Base-by-base conservation (phyloP, 2,797 vertebrate species). In the Dallia pectoralis region DNA sequence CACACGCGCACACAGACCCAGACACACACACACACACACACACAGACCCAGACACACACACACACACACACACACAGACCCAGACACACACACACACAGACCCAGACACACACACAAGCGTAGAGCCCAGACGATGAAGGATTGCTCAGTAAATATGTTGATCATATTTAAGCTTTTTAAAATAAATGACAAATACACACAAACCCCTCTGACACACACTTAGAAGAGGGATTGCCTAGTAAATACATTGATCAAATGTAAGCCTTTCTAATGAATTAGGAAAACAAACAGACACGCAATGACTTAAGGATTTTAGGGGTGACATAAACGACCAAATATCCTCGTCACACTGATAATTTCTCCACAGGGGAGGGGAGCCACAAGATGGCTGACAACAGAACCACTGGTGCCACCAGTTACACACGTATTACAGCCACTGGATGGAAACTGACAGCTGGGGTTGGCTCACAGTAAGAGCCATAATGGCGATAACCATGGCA, bases 261-360 rank as follows among this genome's bases (percentile, higher is more conserved):
- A 87, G 36, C 74, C 44, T 61, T 78, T 69, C 49, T n/a, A n/a
- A n/a, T n/a, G n/a, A n/a, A n/a, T n/a, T n/a, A n/a, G n/a, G 84
- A 84, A 51, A 16, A 49, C 48, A 19, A 4, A 49, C 48, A 51
- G 14, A 48, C 47, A 51, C 48, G 19, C 47, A 6, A 53, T 11
- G 51, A n/a, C 49, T n/a, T 22, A 19, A 22, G 7, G 51, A 53
- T 83, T 84, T 90, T 88, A 91, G 83, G 85, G 87, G 79, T 80
- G 78, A 86, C 82, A 77, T 85, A 82, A 89, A 89, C 89, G 86
- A 89, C 88, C 85, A 87, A 83, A 84, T 81, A 77, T 77, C 79
- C 86, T 84, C 84, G 85, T 90, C 89, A 86, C 74, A 89, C 90
- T 81, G 90, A 90, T 90, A 85, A 91, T 89, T 91, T 86, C 91